Base-by-base conservation (phyloP, 2,888 invertebrate species). In the Parochlus steinenii region DNA sequence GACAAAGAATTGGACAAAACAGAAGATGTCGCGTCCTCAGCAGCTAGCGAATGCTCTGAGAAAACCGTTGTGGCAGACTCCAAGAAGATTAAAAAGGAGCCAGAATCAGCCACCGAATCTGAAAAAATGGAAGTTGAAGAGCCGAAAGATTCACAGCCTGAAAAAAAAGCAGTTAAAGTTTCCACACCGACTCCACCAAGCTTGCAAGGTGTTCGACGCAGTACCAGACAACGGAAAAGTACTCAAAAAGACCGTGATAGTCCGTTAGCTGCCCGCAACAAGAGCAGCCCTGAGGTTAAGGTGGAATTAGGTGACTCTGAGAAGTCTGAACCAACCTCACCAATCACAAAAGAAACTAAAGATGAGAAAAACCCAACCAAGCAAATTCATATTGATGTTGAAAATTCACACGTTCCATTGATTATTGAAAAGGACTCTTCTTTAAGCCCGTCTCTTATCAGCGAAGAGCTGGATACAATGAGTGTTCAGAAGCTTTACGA, bases 131-230 rank as follows among this genome's bases (percentile, higher is more conserved):
- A 31, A 4, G 37, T 33, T 17, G 33, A 33, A 44, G 32, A 45
- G 42, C 37, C 39, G 40, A 49, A 67, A 62, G 56, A 58, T 58
- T 48, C 53, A 59, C 48, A 61, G 59, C 45, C 61, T 63, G 53
- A 62, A 58, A 56, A 61, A 60, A 54, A 64, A 64, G 54, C 64
- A 51, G 62, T 57, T 51, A 62, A 64, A 52, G 64, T 64, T 64
- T 64, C 64, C 39, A 63, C n/a, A 24, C 12, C 58, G 54, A 63
- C 62, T 48, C 64, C 64, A 52, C 64, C 64, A 48, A 61, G 64
- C 33, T 62, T 61, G 42, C 59, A 63, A 40, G 50, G 63, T 41
- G 63, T 65, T 36, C 55, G 63, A 36, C 57, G 61, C 43, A 64
- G 63, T 5, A 52, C 64, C 34, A 53, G 64, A 23, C 65, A 63